Evolutionary conservation across 2,888 invertebrate species (phyloP), one percentile per base, ranked within the genome.

Genomic region (Pandemis corylana): DNA sequence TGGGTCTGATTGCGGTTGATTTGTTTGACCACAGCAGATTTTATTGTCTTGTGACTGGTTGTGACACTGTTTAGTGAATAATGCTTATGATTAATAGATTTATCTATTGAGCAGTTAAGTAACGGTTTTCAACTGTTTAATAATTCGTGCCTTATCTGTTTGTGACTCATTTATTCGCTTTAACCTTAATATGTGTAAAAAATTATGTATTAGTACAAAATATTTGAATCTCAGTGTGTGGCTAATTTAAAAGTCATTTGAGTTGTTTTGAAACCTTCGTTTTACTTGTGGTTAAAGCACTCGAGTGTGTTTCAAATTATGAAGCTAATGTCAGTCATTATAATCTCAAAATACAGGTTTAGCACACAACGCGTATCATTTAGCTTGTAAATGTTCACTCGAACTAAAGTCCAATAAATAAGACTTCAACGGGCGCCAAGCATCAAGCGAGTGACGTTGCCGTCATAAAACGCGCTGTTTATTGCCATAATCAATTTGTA

Each of bases 401-500:
- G 15, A 59, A 59, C 44, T 46, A 15, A 28, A 66, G 42, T 64
- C 51, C 63, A 65, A 56, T 78, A 66, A 44, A 76, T 64, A 72
- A 77, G 76, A 78, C 68, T 73, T 78, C 77, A 78, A 77, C 78
- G 77, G 56, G 68, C 71, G 76, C 53, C 41, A 53, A 53, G 46
- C 28, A 77, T 20, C 20, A 51, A 41, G 49, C 49, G 59, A 53
- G n/a, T 65, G 63, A 46, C 56, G 13, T n/a, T 46, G 65, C 44
- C 49, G 69, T 67, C 59, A 71, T 68, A 77, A 77, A 78, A 66
- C 36, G 65, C 72, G 64, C 70, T 71, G 59, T 78, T 77, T 75
- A 76, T 77, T 71, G 68, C 75, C 68, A 72, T 76, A 61, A 75
- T 81, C 28, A 82, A 82, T 82, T 81, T 79, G 72, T 80, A 78